Evolutionary conservation across 2,797 vertebrate genomes (phyloP), one percentile per base, ranked within the genome.

Genomic region (Neosilurus mollespiculum): DNA sequence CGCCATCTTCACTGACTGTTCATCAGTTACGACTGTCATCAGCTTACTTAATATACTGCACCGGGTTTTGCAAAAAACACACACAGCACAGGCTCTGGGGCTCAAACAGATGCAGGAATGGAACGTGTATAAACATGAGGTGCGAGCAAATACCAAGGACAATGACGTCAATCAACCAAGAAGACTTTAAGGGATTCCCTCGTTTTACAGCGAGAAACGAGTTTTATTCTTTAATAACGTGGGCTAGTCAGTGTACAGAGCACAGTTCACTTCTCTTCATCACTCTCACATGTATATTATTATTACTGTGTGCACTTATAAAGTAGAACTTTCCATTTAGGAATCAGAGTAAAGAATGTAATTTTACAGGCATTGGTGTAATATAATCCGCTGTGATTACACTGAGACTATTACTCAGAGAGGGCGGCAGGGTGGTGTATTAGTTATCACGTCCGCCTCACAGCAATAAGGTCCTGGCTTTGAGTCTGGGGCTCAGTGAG

Each of bases 1-100:
- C 24, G 59, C 73, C 43, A 43, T 59, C 78, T 78, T 58, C 72
- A 12, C 72, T 76, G 20, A 37, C 71, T 2, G 71, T 30, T 30
- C 16, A 43, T 43, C 37, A 43, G 51, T 16, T 18, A 26, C 70
- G 20, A 9, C 16, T 9, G 71, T 54, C 71, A 30, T 18, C 14
- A 9, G 24, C 69, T 71, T 20, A 22, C 16, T 15, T 24, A 71
- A 15, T 10, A 24, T 15, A 43, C 34, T 11, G 66, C 66, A 9
- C 66, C 34, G 9, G 66, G 34, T 49, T 24, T 1, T 51, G 67
- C 66, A n/a, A n/a, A 70, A 26, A 72, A 54, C n/a, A 18, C 49
- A 54, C 20, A 7, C 22, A 12, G 67, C 67, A 34, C 67, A 70
- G 67, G 7, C 53, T 58, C 26, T 0, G 72, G 12, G 58, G 11